Evolutionary conservation across 2,888 invertebrate genomes (phyloP), one percentile per base, ranked within the genome.

Genomic region (Buathra laborator): DNA sequence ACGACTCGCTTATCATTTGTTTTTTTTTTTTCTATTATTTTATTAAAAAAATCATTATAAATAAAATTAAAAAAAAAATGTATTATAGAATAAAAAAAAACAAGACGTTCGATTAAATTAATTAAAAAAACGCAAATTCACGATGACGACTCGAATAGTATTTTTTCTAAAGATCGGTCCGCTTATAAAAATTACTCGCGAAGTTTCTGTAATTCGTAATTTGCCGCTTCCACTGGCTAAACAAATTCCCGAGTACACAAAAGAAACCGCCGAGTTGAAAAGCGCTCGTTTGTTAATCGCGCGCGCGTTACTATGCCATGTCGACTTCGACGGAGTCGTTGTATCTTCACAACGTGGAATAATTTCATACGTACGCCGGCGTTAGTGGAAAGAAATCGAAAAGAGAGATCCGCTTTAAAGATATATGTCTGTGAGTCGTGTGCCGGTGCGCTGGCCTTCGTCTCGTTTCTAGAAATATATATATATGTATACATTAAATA

Each of bases 361-460:
- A 68, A 44, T 48, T 46, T 14, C 24, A 14, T 6, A 29, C 12
- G 29, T 14, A 14, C 68, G 7, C 14, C 24, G 0, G n/a, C 46
- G 46, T 48, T 6, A 6, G 24, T 32, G 7, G 9, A 32, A 32
- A 72, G 56, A 44, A 72, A 67, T 66, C 19, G 72, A 72, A 66
- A 44, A 66, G 80, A 80, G 72, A 80, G 51, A 72, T 72, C 66
- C 16, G 53, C 53, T 66, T 53, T 53, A 44, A 72, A 80, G 66
- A 72, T 72, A 71, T 43, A 64, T 56, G 80, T 43, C 72, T 66
- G 14, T 80, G 72, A 80, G 72, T 29, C 66, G 29, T 53, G 53
- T 59, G 68, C 29, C 68, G 59, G n/a, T 29, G 64, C 53, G 51
- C 12, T 66, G 72, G 64, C 80, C 80, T 80, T 72, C 80, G 80